phyloP scores from a whole-genome alignment of 92 coral and sea anemone species.

The Parazoanthus swiftii region DNA sequence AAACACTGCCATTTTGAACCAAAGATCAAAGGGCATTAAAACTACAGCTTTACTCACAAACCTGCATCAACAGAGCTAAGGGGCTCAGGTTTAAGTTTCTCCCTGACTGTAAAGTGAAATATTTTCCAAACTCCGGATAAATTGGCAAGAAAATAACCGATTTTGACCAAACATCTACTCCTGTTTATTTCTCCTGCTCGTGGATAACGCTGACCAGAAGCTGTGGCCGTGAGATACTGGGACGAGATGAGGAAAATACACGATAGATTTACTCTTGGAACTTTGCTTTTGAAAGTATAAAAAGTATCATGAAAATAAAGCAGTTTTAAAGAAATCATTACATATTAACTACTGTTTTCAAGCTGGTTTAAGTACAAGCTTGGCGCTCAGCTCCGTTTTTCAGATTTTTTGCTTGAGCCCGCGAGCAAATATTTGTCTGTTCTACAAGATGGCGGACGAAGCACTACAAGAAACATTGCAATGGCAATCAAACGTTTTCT shows the following conservation, averaged over 20 bases:
- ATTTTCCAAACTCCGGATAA: background rate
- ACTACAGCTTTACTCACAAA: background rate
- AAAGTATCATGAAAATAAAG: too few relatives aligned
- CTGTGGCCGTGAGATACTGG: slow-evolving; percentile 5
- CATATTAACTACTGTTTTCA: background rate
- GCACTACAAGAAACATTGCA: background rate
- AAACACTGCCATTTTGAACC: background rate
- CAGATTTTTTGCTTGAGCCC: slow-evolving; percentile 1
- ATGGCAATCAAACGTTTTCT: background rate
- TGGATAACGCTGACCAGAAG: slow-evolving; percentile 11
- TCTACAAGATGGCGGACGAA: slow-evolving; percentile 20
- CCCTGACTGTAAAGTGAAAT: too few relatives aligned
- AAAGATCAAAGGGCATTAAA: background rate
- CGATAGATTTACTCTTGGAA: too few relatives aligned
- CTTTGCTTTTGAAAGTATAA: too few relatives aligned
- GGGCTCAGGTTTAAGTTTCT: too few relatives aligned
- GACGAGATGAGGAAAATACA: background rate
- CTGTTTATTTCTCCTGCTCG: background rate
- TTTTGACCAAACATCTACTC: background rate
- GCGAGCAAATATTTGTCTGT: background rate
- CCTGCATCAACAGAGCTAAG: background rate
- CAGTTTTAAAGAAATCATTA: background rate
- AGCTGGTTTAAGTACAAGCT: too few relatives aligned
- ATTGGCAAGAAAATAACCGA: background rate
- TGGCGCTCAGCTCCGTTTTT: background rate